These are phyloP conservation scores for Acropternis orthonyx DNA, from an alignment of 2,797 vertebrate genomes.

Conservation along the genomic window DNA sequence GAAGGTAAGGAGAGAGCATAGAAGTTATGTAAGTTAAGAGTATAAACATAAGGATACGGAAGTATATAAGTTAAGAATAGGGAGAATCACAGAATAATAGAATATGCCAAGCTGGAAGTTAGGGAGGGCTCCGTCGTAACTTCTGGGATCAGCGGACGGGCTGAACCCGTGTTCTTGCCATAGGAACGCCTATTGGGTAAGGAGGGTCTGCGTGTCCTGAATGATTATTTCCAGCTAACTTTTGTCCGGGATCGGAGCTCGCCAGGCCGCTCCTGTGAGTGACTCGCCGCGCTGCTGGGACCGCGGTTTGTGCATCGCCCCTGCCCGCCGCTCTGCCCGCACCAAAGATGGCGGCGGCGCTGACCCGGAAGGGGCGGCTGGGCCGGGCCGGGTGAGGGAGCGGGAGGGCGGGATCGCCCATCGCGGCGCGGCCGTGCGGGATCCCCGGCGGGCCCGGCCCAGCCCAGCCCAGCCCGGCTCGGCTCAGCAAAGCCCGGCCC, in stretches of 20 bases:
- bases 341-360: slow-evolving; percentile 55
- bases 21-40: not conserved
- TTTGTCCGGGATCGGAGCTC: not conserved
- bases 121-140: not conserved
- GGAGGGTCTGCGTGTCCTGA: no score
- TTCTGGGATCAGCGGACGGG: not conserved
- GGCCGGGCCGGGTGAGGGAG: not conserved
- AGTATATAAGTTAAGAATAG: not conserved
- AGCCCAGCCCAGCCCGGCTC: not conserved
- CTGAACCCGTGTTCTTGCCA: not conserved
- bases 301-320: no score
- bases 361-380: slow-evolving; percentile 29
- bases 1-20: not conserved
- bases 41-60: not conserved
- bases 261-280: no score
- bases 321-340: not conserved
- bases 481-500: no score
- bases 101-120: not conserved
- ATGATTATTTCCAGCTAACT: not conserved
- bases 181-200: no score
- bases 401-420: not conserved
- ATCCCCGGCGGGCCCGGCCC: not conserved
- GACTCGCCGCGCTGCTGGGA: no score
- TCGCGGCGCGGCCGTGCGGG: not conserved
- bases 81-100: not conserved